Conservation (phyloP, 2,113 vertebrate species). For the Salvelinus sp. region DNA sequence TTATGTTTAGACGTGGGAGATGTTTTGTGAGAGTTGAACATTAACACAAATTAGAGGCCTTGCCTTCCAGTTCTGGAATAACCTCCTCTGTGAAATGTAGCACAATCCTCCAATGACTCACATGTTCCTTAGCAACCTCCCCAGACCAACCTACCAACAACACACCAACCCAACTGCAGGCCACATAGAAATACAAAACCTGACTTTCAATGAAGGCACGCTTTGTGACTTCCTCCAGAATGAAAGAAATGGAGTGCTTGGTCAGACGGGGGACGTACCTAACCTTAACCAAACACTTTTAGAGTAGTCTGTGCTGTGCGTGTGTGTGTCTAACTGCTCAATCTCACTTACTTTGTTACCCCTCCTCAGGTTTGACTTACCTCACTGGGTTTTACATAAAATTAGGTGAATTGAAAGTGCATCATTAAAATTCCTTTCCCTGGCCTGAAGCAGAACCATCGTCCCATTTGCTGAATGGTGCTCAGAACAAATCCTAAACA, state of each 20-base stretch:
- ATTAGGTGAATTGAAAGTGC: constrained; percentile 7
- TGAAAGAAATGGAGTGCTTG: constrained; percentile 26
- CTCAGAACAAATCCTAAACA: constrained; percentile 16
- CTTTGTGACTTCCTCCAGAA: constrained; percentile 39
- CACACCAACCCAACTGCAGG: constrained; percentile 31
- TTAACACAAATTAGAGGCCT: constrained; percentile 19
- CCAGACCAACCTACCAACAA: constrained; percentile 24
- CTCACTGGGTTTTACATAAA: neutral
- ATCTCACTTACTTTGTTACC: constrained; percentile 2
- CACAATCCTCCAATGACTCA: constrained; percentile 62
- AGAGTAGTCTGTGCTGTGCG: constrained; percentile 23
- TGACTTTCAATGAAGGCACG: constrained; percentile 39
- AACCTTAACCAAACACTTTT: constrained; percentile 51
- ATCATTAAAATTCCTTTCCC: constrained; percentile 35
- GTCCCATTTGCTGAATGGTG: constrained; percentile 26
- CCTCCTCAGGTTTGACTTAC: neutral
- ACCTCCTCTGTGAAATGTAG: constrained; percentile 10
- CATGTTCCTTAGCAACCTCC: constrained; percentile 64
- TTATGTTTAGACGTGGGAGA: neutral
- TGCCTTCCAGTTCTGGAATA: constrained; percentile 28
- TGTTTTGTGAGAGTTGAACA: constrained; percentile 8
- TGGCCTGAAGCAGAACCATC: constrained; percentile 41
- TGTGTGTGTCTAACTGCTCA: too few relatives aligned
- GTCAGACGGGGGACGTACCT: constrained; percentile 6
- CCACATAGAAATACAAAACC: constrained; percentile 25